phyloP scores from a whole-genome alignment of 2,797 vertebrate species.

The Catostomus latipinnis region DNA sequence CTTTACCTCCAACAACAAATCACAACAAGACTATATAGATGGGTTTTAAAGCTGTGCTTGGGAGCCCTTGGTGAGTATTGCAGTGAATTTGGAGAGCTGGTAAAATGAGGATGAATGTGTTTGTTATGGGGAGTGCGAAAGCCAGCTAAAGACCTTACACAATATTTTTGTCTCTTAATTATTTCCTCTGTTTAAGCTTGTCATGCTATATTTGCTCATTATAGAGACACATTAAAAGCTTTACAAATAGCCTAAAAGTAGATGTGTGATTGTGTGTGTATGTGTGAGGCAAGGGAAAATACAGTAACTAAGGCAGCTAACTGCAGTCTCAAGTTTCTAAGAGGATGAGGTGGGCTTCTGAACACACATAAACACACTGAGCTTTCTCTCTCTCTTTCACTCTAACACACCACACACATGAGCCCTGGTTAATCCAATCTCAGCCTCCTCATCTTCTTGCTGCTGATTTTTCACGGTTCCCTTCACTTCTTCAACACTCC shows the following conservation, averaged over 20 bases:
- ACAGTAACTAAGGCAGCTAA: conserved; percentile 30
- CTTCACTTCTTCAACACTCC: conserved; percentile 30
- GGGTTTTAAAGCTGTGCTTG: conserved; percentile 40
- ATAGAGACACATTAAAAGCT: conserved; percentile 74
- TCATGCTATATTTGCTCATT: conserved; percentile 73
- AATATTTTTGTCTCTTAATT: conserved; percentile 55
- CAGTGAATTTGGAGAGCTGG: conserved; percentile 29
- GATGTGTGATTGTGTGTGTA: conserved; percentile 38
- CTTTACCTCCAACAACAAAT: conserved; percentile 39
- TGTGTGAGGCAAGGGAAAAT: conserved; percentile 9
- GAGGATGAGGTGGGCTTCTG: conserved; percentile 46
- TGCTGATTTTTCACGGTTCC: conserved; percentile 68
- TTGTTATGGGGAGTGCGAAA: conserved; percentile 47
- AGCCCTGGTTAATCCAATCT: conserved; percentile 78
- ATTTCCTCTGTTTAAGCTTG: conserved; percentile 53
- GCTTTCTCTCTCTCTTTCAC: conserved; percentile 15
- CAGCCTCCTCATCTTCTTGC: conserved; percentile 72
- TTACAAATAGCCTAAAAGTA: conserved; percentile 72
- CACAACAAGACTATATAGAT: conserved; percentile 39
- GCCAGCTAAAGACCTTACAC: conserved; percentile 39
- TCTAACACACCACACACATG: conserved; percentile 51
- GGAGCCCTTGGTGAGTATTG: conserved; percentile 22
- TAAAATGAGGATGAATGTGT: conserved; percentile 51
- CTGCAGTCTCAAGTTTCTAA: conserved; percentile 51
- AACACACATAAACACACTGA: conserved; percentile 42